A percentile compares a stretch with the other conserved stretches of the same genome.
Evolutionary conservation across 1,140 invertebrate species (phyloP).

Genomic region (Ridgeia piscesae): DNA sequence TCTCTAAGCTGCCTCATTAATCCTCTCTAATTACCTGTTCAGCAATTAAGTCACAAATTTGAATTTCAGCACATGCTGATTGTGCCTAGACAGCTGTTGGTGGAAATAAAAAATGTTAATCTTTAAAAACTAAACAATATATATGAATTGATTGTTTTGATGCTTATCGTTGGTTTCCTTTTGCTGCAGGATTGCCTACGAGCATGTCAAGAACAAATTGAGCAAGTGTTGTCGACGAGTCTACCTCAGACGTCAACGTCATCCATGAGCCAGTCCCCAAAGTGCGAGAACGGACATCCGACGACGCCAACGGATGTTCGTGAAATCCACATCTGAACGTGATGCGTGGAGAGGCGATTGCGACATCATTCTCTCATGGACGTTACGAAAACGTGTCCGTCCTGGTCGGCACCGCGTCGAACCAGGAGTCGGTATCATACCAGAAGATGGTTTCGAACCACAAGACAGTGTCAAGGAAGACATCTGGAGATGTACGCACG

Average conservation of each 20-base stretch:
- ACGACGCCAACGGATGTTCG: constrained; percentile 79
- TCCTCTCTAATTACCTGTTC: not conserved
- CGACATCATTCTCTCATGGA: not conserved
- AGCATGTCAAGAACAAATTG: constrained; percentile 73
- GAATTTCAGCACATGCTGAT: constrained; percentile 11
- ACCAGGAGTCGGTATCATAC: not conserved
- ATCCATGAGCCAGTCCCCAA: constrained; percentile 50
- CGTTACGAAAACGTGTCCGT: not conserved
- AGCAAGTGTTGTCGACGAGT: constrained; percentile 68
- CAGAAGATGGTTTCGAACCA: too few species aligned
- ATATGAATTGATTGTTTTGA: not conserved
- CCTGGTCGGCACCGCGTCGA: not conserved
- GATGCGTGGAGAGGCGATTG: not conserved
- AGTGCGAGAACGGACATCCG: constrained; percentile 68
- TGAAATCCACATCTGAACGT: constrained; percentile 63
- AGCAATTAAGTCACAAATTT: not conserved
- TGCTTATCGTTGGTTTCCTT: constrained; percentile 4
- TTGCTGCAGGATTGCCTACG: constrained; percentile 71
- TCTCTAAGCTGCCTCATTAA: not conserved
- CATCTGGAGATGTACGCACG: not conserved
- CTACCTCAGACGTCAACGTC: constrained; percentile 48
- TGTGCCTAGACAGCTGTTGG: not conserved
- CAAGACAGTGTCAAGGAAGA: not conserved
- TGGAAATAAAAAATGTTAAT: too few species aligned
- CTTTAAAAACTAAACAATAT: too few species aligned